Base-by-base conservation (phyloP, 2,113 vertebrate species). In the Aphyosemion australe region DNA sequence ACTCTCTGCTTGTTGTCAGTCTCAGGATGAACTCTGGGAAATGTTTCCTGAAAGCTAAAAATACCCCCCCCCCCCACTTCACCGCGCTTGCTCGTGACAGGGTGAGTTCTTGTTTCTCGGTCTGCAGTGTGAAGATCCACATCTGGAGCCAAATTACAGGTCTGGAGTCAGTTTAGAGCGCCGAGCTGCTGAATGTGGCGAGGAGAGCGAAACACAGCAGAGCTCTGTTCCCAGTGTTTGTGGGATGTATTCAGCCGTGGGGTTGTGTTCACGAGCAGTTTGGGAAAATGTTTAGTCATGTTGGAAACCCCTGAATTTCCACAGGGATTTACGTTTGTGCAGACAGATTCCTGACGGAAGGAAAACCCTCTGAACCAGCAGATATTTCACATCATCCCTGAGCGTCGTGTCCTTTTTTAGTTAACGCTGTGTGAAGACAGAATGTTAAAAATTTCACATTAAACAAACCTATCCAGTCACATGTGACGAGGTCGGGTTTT, bases 91-190 rank as follows among this genome's bases (percentile, higher is more conserved):
- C 42, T 12, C 34, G 12, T 32, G 21, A 32, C 11, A 46, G 46
- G 50, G n/a, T 13, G 1, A 10, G n/a, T 19, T 51, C 53, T 49
- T 12, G 31, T 59, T 72, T 16, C 32, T 65, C 26, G 71, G 45
- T 46, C n/a, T 60, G 55, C 16, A 58, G 56, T 20, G 56, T 39
- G 58, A 39, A 58, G 31, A 51, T 58, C 21, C 20, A 41, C 57
- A 61, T 66, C 53, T 56, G 64, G 52, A 55, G n/a, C 39, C 42
- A 65, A 65, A 65, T 73, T 59, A 65, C 70, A 73, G 55, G 55
- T 65, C 53, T 74, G 59, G 41, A 49, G 39, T 57, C n/a, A 15
- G 46, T 63, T 63, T 58, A 4, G 47, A 58, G 26, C 26, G 26
- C 8, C n/a, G 50, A 47, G 32, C 45, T 34, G n/a, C 26, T 5